Conservation (phyloP, 2,888 invertebrate genomes). For the Gryllus longicercus region DNA sequence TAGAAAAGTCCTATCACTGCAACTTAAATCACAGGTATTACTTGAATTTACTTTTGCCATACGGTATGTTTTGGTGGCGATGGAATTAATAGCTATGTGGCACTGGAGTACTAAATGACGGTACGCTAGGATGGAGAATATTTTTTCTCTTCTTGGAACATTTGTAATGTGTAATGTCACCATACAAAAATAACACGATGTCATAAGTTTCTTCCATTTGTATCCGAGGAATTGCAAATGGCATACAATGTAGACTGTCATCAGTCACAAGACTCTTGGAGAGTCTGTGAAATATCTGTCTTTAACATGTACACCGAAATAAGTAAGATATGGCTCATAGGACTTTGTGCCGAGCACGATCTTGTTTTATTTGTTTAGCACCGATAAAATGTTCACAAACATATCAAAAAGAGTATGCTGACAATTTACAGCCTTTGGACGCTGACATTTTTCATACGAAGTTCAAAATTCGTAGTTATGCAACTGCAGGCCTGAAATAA, state of each 20-base stretch:
- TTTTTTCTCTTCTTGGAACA: constrained; percentile 19
- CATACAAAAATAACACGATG: constrained; percentile 11
- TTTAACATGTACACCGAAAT: background rate
- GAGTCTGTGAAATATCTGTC: background rate
- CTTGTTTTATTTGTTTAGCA: constrained; percentile 24
- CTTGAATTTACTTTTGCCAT: background rate
- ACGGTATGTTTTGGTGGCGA: background rate
- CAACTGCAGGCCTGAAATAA: background rate
- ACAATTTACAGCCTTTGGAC: background rate
- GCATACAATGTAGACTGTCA: constrained; percentile 4
- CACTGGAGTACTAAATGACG: constrained; percentile 24
- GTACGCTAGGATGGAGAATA: constrained; percentile 24
- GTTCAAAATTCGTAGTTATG: background rate
- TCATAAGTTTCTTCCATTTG: background rate
- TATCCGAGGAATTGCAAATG: constrained; percentile 20
- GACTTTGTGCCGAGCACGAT: constrained; percentile 22
- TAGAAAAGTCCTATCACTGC: background rate
- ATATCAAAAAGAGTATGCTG: background rate
- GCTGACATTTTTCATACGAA: background rate
- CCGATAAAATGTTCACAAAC: constrained; percentile 23
- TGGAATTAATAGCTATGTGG: constrained; percentile 23
- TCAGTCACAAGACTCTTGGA: background rate
- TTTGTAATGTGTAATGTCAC: constrained; percentile 23
- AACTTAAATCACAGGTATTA: background rate
- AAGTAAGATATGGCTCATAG: background rate